phyloP scores from a whole-genome alignment of 2,888 invertebrate species.

The Miltochrista miniata region DNA sequence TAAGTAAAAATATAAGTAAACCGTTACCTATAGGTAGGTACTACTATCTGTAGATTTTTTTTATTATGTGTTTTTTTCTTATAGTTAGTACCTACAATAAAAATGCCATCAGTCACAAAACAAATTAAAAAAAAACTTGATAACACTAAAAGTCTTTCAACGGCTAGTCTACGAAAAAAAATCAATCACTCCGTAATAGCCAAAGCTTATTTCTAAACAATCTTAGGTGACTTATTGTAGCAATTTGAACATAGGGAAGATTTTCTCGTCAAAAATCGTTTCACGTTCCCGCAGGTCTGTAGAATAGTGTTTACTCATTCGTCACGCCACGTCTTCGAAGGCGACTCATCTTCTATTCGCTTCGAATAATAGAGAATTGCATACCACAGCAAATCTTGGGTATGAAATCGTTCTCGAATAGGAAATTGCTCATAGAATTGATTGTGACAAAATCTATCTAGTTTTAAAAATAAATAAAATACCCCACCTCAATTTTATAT shows the following conservation, averaged over 20 bases:
- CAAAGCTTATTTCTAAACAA: constrained; percentile 38
- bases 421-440: too few relatives aligned
- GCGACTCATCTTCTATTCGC: constrained; percentile 24
- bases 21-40: too few relatives aligned
- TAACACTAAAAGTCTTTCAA: constrained; percentile 17
- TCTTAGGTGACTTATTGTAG: constrained; percentile 52
- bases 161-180: constrained; percentile 10
- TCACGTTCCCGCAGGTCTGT: constrained; percentile 46
- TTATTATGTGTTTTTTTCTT: too few relatives aligned
- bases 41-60: too few relatives aligned
- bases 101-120: too few relatives aligned
- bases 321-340: constrained; percentile 41
- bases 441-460: too few relatives aligned
- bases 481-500: too few relatives aligned
- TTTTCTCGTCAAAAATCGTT: constrained; percentile 53
- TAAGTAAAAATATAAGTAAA: too few relatives aligned
- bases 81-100: too few relatives aligned
- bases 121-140: neutral
- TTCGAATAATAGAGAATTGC: constrained; percentile 21
- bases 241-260: constrained; percentile 50
- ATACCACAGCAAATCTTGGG: neutral
- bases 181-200: constrained; percentile 35
- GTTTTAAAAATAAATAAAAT: too few relatives aligned
- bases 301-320: constrained; percentile 57
- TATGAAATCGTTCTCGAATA: too few relatives aligned